phyloP scores from a whole-genome alignment of 2,888 invertebrate genomes.

The Pristionchus entomophagus region DNA sequence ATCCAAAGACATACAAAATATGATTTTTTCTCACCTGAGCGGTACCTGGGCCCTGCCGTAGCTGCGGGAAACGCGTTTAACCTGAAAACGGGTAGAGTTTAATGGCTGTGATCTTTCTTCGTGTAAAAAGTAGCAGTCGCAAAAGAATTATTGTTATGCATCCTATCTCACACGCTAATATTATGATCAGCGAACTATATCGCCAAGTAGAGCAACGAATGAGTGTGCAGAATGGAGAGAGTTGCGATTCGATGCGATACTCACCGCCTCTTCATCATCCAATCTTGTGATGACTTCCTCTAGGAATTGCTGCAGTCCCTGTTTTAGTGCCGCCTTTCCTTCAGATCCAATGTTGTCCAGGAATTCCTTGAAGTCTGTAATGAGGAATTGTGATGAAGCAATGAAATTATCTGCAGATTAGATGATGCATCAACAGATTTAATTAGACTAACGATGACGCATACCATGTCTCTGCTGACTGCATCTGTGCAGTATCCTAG shows the following conservation, averaged over 20 bases:
- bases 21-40: slow-evolving; percentile 1
- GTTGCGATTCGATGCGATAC: no score
- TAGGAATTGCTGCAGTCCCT: slow-evolving; percentile 46
- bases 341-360: slow-evolving; percentile 45
- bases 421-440: not conserved
- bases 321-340: slow-evolving; percentile 44
- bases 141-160: no score
- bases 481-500: slow-evolving; percentile 44
- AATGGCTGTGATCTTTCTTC: no score
- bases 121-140: no score
- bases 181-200: no score
- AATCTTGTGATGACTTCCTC: slow-evolving; percentile 44
- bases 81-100: slow-evolving; percentile 20
- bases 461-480: slow-evolving; percentile 48
- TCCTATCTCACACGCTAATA: no score
- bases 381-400: not conserved
- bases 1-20: not conserved
- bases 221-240: no score
- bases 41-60: slow-evolving; percentile 49
- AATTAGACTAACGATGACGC: not conserved
- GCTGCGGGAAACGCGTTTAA: slow-evolving; percentile 38
- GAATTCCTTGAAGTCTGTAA: slow-evolving; percentile 50
- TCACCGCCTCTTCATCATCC: slow-evolving; percentile 49
- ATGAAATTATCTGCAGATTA: not conserved
- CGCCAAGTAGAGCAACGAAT: no score